Conservation (phyloP, 2,888 invertebrate genomes). For the Acleris literana region DNA sequence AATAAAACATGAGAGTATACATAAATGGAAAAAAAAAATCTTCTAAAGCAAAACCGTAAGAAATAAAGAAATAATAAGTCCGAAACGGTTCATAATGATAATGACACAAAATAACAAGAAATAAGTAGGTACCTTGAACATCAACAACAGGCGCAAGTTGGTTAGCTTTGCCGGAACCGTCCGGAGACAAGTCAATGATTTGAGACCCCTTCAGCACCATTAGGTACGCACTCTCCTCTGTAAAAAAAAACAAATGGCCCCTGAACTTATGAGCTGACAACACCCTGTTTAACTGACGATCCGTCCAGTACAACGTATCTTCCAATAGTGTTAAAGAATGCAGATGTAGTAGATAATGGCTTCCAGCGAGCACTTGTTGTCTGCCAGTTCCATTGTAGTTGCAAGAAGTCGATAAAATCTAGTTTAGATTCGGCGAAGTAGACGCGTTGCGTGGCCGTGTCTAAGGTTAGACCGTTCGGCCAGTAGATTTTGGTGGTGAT, state of each 20-base stretch:
- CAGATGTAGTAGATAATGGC: conserved; percentile 97
- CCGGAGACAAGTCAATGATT: conserved; percentile 92
- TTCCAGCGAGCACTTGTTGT: conserved; percentile 93
- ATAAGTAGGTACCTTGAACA: conserved; percentile 75
- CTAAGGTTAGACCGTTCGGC: conserved; percentile 98
- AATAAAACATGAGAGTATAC: not conserved
- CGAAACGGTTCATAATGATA: too few relatives aligned
- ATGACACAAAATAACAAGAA: not conserved
- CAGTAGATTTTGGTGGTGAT: conserved; percentile 98
- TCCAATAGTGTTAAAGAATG: conserved; percentile 98
- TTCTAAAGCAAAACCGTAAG: too few relatives aligned
- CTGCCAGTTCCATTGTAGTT: conserved; percentile 97
- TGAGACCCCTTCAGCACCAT: conserved; percentile 95
- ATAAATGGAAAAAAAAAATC: too few relatives aligned
- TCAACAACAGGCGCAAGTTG: conserved; percentile 94
- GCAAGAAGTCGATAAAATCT: conserved; percentile 98
- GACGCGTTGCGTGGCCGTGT: conserved; percentile 95
- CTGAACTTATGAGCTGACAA: conserved; percentile 95
- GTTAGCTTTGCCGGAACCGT: conserved; percentile 89
- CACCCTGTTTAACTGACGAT: conserved; percentile 95
- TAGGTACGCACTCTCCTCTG: conserved; percentile 93
- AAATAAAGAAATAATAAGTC: too few relatives aligned
- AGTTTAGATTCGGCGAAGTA: conserved; percentile 99
- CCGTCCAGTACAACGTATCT: conserved; percentile 98
- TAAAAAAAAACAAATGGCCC: conserved; percentile 76